phyloP scores from a whole-genome alignment of 2,888 invertebrate species.

The Crematogaster levior region DNA sequence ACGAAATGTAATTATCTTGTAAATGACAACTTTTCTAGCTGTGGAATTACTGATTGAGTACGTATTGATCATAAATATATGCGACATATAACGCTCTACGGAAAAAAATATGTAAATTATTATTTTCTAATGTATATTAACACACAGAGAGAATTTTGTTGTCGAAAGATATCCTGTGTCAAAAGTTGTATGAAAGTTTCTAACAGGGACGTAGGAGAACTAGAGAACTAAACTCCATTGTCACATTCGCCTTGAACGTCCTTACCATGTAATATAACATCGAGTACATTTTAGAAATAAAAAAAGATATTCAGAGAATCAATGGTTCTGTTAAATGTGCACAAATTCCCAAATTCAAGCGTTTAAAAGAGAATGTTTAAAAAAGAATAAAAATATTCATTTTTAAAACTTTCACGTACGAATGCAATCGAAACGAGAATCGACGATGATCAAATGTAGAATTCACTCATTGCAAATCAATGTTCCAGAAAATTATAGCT shows the following conservation, averaged over 20 bases:
- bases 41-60: slow-evolving; percentile 23
- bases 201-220: slow-evolving; percentile 34
- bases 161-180: slow-evolving; percentile 13
- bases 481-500: neutral
- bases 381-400: slow-evolving; percentile 5
- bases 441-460: neutral
- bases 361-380: too few relatives aligned
- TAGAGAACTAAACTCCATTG: slow-evolving; percentile 19
- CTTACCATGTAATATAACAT: slow-evolving; percentile 78
- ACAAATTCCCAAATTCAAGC: neutral
- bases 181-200: slow-evolving; percentile 33
- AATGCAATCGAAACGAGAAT: neutral
- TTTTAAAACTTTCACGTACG: neutral
- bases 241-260: slow-evolving; percentile 59
- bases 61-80: slow-evolving; percentile 27
- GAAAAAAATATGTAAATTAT: slow-evolving; percentile 45
- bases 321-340: neutral
- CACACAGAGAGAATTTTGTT: slow-evolving; percentile 40
- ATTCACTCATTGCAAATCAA: neutral
- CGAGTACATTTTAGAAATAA: slow-evolving; percentile 73
- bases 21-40: slow-evolving; percentile 62
- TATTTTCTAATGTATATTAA: slow-evolving; percentile 48
- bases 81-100: slow-evolving; percentile 15
- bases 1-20: slow-evolving; percentile 67
- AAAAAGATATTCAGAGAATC: slow-evolving; percentile 66